Evolutionary conservation across 1,140 invertebrate genomes (phyloP).

Genomic region (Diorhabda elongata): DNA sequence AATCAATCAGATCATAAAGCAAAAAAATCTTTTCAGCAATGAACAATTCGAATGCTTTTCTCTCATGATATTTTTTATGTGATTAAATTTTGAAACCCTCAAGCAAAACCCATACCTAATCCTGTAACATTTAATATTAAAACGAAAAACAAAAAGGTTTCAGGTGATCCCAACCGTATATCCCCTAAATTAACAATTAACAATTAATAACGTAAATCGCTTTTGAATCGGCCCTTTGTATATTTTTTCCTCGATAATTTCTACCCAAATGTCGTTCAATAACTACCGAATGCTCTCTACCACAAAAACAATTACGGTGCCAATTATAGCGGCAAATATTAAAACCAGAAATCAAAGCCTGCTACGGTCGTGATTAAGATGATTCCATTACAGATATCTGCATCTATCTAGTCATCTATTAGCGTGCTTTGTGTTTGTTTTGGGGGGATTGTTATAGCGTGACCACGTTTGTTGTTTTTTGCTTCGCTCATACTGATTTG

Average conservation of each 20-base stretch:
- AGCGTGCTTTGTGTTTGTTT: conserved; percentile 28
- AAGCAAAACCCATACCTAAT: no score
- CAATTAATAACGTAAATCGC: not conserved
- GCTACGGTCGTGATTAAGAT: conserved; percentile 36
- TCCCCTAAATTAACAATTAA: not conserved
- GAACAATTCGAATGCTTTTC: no score
- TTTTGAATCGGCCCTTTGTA: not conserved
- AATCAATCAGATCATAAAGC: no score
- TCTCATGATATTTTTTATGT: no score
- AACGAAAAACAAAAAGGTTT: no score
- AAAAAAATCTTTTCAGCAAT: no score
- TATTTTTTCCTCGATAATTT: conserved; percentile 13
- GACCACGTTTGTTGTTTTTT: conserved; percentile 25
- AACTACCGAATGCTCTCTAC: conserved; percentile 24
- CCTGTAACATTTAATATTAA: no score
- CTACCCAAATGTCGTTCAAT: conserved; percentile 18
- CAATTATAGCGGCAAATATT: conserved; percentile 36
- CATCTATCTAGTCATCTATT: conserved; percentile 38
- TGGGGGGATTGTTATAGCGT: conserved; percentile 19
- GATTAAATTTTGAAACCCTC: no score
- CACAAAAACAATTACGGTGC: conserved; percentile 36
- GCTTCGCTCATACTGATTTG: not conserved
- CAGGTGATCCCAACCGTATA: no score
- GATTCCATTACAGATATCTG: conserved; percentile 33
- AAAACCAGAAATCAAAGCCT: conserved; percentile 39